Conservation (phyloP, 2,113 vertebrate genomes). For the Corynorhinus townsendii region DNA sequence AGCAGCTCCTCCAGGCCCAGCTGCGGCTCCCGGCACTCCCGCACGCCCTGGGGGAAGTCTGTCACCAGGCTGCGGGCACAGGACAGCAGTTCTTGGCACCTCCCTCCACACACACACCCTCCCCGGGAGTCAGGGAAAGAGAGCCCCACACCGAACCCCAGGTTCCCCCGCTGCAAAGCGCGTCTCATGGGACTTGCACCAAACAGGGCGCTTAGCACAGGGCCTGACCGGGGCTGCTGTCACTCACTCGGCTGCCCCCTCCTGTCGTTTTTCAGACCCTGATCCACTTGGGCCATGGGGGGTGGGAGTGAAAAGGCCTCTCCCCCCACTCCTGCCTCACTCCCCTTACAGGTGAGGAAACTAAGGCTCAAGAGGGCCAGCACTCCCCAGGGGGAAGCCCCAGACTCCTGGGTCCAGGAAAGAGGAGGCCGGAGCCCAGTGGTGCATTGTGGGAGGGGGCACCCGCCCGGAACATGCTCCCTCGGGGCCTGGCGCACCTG, state of each 20-base stretch:
- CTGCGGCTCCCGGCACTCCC: slow-evolving; percentile 82
- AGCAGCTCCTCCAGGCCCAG: slow-evolving; percentile 88
- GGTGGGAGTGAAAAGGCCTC: background rate
- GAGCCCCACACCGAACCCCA: background rate
- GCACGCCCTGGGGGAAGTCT: slow-evolving; percentile 84
- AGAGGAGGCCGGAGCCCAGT: background rate
- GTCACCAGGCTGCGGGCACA: slow-evolving; percentile 84
- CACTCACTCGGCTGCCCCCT: accelerated
- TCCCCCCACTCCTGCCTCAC: background rate
- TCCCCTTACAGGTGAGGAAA: background rate
- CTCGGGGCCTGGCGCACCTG: slow-evolving; percentile 77
- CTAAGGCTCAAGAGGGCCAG: background rate
- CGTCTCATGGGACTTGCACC: background rate
- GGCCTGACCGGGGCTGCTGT: background rate
- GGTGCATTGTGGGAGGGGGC: background rate
- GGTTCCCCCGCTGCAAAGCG: background rate
- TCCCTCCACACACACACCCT: background rate
- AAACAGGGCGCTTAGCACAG: background rate
- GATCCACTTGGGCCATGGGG: background rate
- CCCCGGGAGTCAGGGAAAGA: background rate
- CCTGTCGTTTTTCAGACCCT: background rate
- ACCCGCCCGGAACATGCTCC: background rate
- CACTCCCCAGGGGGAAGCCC: no score
- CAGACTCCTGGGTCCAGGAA: background rate
- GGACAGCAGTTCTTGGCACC: background rate